Base-by-base conservation (phyloP, 2,888 invertebrate species). In the Germaria angustata region DNA sequence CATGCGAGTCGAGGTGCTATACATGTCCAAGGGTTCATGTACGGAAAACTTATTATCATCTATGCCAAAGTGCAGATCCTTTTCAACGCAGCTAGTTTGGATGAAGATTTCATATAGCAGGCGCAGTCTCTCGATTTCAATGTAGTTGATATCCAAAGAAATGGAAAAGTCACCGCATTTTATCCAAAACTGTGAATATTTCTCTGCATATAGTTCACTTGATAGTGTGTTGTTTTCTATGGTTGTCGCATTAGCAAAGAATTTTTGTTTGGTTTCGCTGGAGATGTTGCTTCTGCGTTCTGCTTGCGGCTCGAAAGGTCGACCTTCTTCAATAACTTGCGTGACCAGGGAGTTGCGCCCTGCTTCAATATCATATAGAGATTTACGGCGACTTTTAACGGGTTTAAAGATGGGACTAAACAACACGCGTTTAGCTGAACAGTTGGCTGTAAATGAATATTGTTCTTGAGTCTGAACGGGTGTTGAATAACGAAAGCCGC, bases 251-350 rank as follows among this genome's bases (percentile, higher is more conserved):
- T 86, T 88, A 34, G 86, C 85, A 15, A 86, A 87, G 72, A 88
- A 87, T 34, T 84, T 84, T n/a, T 85, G 85, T 4, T 87, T 86
- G 59, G 84, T 7, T 85, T 87, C 75, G 61, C 41, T 11, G 57
- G 15, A 20, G 9, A 6, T 22, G 1, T 71, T 24, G 22, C 7
- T 72, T 24, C 24, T 8, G 1, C 13, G 1, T 13, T 2, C 39
- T 28, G 22, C 7, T 22, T 9, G 13, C 2, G 72, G 5, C 13
- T 88, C 88, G 41, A 89, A 24, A 0, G 88, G 87, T 6, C 87
- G 88, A 83, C 89, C 90, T 77, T 90, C 90, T 0, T 84, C 84
- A 9, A 90, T 90, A 6, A 89, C 89, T 69, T 90, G 89, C 90
- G 90, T 90, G 24, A 85, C 85, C 53, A 88, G 3, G 0, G 90